These are phyloP conservation scores for Anadara kagoshimensis DNA, from an alignment of 1,140 invertebrate genomes.

Conservation along the genomic window DNA sequence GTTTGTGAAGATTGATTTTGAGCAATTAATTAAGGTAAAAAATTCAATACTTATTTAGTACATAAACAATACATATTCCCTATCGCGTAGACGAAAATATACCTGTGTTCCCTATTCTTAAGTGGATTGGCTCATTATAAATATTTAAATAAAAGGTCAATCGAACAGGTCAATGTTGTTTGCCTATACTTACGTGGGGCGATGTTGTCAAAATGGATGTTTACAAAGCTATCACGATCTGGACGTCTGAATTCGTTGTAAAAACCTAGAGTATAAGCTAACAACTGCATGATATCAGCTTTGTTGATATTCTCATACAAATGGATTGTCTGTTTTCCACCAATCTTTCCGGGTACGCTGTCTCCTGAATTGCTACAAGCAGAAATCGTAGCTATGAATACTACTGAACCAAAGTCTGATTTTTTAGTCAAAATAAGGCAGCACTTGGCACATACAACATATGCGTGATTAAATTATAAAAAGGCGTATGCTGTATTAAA, in stretches of 20 bases:
- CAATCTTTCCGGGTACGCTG: slow-evolving; percentile 26
- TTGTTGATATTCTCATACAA: slow-evolving; percentile 33
- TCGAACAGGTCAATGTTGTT: not conserved
- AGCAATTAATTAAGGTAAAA: no score
- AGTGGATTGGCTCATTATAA: not conserved
- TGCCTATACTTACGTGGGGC: slow-evolving; percentile 13
- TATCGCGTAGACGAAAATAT: not conserved
- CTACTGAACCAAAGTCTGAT: not conserved
- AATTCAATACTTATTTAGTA: no score
- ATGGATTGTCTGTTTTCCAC: slow-evolving; percentile 25
- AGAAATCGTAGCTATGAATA: not conserved
- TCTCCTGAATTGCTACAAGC: slow-evolving; percentile 27
- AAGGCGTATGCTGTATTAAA: no score
- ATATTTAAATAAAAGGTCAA: no score
- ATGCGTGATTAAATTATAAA: no score
- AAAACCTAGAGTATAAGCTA: slow-evolving; percentile 28
- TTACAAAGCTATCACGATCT: slow-evolving; percentile 34
- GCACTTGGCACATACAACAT: not conserved
- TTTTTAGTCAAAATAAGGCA: not conserved
- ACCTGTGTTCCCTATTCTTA: not conserved
- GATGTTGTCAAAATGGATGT: slow-evolving; percentile 33
- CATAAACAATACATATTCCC: no score
- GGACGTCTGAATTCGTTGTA: slow-evolving; percentile 41
- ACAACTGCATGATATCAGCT: slow-evolving; percentile 38
- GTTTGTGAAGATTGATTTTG: not conserved